Base-by-base conservation (phyloP, 2,888 invertebrate genomes). In the Drosophila kambysellisi region DNA sequence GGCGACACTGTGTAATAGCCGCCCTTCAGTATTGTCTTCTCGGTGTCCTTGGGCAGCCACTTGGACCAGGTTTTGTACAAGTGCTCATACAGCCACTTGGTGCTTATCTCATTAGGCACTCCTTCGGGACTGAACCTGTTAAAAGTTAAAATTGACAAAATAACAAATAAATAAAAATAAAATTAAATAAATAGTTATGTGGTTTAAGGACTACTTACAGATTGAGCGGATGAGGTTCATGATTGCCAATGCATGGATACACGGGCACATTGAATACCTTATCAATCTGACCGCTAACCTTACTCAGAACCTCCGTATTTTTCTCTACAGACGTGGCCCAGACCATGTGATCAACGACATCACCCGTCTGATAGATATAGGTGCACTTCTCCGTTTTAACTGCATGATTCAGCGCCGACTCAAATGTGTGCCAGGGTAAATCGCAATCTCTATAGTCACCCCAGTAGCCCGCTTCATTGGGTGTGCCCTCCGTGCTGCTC, bases 291-390 rank as follows among this genome's bases (percentile, higher is more conserved):
- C 93, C 88, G 51, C 95, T 94, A 9, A 95, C 92, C 75, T 94
- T 94, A 8, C 91, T 90, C 59, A 97, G 94, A 75, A 95, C 94
- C 1, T 94, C 92, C 1, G 94, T 93, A 84, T 97, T 97, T 75
- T 94, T 93, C 53, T 94, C 94, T 39, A 94, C 93, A 0, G 95
- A 95, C 4, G 98, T 98, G 80, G 95, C 95, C 98, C 98, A 99
- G n/a, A 97, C 95, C 75, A 96, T 96, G 90, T 98, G 98, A 83
- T 97, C 96, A 52, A 98, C 95, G 7, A 97, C 95, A 90, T 98
- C 98, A 3, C 98, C 98, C 29, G 98, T 97, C 92, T 97, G 96
- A 86, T 97, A 96, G 8, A 98, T 94, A 33, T 95, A 94, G 77
- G 95, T 95, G 30, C 96, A 93, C 48, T 95, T 93, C 94, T 95